Percentiles rank a stretch among this genome's conserved stretches.
phyloP scores from a whole-genome alignment of 2,113 vertebrate genomes.

The Dipodomys stephensi region DNA sequence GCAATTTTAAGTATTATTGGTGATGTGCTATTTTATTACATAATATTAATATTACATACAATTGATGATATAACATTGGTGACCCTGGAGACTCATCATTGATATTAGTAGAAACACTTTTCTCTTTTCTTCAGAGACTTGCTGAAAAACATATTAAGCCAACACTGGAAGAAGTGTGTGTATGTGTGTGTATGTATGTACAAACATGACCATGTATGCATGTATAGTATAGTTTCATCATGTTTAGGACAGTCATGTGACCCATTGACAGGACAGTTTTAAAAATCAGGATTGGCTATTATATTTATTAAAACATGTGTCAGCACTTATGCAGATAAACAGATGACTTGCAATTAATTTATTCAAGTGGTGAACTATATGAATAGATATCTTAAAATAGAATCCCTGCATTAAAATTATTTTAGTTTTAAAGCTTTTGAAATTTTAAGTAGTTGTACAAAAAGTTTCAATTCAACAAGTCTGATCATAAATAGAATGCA shows the following conservation, averaged over 20 bases:
- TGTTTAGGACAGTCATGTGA: neutral
- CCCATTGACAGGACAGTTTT: neutral
- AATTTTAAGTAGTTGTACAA: no score
- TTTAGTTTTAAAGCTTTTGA: no score
- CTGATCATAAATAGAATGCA: no score
- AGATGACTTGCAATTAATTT: slow-evolving; percentile 4
- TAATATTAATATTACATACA: no score
- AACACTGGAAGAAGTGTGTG: neutral
- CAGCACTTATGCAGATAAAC: neutral
- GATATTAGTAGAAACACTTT: neutral
- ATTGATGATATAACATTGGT: no score
- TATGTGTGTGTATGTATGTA: neutral
- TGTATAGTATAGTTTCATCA: neutral
- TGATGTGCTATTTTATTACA: neutral
- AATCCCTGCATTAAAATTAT: no score
- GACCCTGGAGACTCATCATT: neutral
- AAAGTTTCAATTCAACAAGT: no score
- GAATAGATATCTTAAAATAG: neutral
- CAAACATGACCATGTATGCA: fast-evolving
- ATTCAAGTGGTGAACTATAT: neutral
- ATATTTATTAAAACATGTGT: neutral
- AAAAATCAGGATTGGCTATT: neutral
- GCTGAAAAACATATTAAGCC: neutral
- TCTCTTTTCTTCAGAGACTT: neutral
- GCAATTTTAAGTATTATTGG: neutral